Conservation (phyloP, 2,797 vertebrate species). For the Poecilia wingei region DNA sequence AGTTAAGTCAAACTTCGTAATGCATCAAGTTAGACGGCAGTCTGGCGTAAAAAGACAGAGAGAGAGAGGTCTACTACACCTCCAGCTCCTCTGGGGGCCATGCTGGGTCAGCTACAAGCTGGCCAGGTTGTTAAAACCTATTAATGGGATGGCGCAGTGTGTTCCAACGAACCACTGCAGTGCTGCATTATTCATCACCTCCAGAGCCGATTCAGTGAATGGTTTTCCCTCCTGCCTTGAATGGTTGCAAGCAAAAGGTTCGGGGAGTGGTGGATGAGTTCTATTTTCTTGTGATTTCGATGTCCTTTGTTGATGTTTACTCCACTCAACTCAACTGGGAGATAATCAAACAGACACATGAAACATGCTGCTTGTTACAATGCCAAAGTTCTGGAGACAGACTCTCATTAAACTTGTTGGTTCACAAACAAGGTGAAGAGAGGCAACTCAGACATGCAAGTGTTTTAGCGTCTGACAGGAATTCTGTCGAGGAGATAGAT, state of each 20-base stretch:
- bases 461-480: conserved; percentile 63
- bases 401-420: conserved; percentile 73
- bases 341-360: conserved; percentile 77
- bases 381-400: conserved; percentile 66
- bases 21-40: conserved; percentile 41
- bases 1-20: conserved; percentile 49
- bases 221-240: conserved; percentile 45
- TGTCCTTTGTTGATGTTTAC: conserved; percentile 71
- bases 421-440: conserved; percentile 72
- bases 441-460: conserved; percentile 51
- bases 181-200: conserved; percentile 78
- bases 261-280: conserved; percentile 50
- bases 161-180: conserved; percentile 61
- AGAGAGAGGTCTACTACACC: conserved; percentile 52
- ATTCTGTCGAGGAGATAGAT: conserved; percentile 62
- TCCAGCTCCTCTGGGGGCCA: conserved; percentile 55
- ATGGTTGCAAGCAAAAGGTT: conserved; percentile 52
- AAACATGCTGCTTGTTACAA: conserved; percentile 74
- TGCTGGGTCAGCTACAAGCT: conserved; percentile 74
- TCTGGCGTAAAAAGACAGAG: conserved; percentile 47
- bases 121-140: conserved; percentile 77
- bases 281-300: conserved; percentile 64
- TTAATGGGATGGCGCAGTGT: conserved; percentile 69
- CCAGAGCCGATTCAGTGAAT: conserved; percentile 64
- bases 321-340: conserved; percentile 65